These are phyloP conservation scores for Xylota sylvarum DNA, from an alignment of 2,888 invertebrate species.

Conservation along the genomic window DNA sequence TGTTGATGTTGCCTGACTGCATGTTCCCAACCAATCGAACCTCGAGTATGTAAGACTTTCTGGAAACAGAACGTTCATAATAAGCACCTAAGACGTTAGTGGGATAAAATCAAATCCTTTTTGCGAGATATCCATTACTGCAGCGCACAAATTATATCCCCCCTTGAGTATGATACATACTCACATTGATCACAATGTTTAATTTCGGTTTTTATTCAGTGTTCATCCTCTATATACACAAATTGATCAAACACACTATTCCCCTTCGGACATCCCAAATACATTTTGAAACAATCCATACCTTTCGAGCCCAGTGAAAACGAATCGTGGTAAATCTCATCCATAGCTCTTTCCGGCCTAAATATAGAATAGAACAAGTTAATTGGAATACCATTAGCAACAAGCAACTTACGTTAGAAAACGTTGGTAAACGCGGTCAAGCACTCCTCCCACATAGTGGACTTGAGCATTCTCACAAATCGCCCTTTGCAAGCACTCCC, in stretches of 20 bases:
- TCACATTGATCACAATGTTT: background rate
- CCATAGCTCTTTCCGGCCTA: constrained; percentile 59
- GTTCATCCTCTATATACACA: constrained; percentile 44
- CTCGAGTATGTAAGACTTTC: no score
- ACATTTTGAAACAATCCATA: constrained; percentile 56
- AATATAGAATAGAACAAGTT: background rate
- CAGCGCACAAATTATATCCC: no score
- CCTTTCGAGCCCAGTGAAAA: constrained; percentile 48
- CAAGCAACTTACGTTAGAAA: constrained; percentile 62
- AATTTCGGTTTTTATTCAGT: constrained; percentile 32
- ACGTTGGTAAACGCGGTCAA: constrained; percentile 56
- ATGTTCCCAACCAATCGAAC: no score
- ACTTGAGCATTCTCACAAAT: constrained; percentile 72
- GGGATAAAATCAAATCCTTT: no score
- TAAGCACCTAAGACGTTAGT: no score
- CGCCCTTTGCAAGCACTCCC: constrained; percentile 63
- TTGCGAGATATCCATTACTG: no score
- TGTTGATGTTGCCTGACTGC: no score
- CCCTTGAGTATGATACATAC: background rate
- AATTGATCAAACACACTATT: constrained; percentile 61
- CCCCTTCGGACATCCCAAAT: constrained; percentile 48
- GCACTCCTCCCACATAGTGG: constrained; percentile 53
- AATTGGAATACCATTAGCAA: background rate
- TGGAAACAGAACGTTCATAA: no score
- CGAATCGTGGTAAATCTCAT: constrained; percentile 56